These are phyloP conservation scores for Lordiphosa fenestrarum DNA, from an alignment of 2,888 invertebrate genomes.

Conservation along the genomic window DNA sequence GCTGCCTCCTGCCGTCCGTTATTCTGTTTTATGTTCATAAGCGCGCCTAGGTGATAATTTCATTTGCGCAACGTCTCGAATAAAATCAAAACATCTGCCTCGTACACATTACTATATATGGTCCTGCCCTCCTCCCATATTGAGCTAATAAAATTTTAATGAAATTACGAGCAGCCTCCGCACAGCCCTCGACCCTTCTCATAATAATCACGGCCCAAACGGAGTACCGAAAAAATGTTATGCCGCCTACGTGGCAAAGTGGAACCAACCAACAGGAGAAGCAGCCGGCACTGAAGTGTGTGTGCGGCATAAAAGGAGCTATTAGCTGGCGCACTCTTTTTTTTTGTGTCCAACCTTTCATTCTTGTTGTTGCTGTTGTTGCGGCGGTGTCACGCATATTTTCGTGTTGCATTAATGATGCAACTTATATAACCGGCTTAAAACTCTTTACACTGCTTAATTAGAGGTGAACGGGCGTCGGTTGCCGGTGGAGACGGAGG, in stretches of 20 bases:
- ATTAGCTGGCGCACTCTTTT: constrained; percentile 43
- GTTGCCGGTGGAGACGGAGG: neutral
- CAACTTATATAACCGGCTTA: constrained; percentile 41
- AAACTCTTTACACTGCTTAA: constrained; percentile 57
- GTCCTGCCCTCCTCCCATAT: constrained; percentile 48
- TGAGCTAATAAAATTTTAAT: constrained; percentile 73
- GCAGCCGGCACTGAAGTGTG: constrained; percentile 50
- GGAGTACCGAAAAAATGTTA: constrained; percentile 43
- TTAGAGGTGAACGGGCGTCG: constrained; percentile 44
- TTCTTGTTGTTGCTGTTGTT: neutral
- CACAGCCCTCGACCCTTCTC: constrained; percentile 24
- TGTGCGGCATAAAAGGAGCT: constrained; percentile 59
- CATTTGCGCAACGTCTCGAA: constrained; percentile 61
- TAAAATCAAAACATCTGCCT: constrained; percentile 44
- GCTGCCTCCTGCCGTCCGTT: neutral
- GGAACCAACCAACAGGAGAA: constrained; percentile 10
- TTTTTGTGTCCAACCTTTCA: constrained; percentile 10
- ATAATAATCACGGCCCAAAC: constrained; percentile 61
- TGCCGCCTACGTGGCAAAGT: constrained; percentile 59
- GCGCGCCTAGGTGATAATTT: constrained; percentile 69
- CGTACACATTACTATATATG: constrained; percentile 11
- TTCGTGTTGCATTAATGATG: constrained; percentile 63
- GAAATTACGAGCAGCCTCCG: constrained; percentile 58
- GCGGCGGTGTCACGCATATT: constrained; percentile 13
- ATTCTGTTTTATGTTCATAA: constrained; percentile 38